These are phyloP conservation scores for Hirtodrosophila alboralis DNA, from an alignment of 2,888 invertebrate genomes.

Conservation along the genomic window DNA sequence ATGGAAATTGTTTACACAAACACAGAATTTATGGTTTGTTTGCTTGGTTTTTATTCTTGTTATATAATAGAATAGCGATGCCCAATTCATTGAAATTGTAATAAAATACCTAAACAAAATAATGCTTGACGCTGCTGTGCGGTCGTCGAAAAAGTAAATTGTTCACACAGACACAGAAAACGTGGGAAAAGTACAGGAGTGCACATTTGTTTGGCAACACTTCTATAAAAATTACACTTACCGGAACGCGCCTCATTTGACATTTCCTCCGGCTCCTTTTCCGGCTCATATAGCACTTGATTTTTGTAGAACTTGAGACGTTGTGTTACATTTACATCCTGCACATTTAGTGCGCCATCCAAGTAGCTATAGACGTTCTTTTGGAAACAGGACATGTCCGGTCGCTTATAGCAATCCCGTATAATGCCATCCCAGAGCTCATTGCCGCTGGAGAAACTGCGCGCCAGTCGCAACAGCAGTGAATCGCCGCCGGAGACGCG, in stretches of 20 bases:
- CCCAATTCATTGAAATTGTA: too few species aligned
- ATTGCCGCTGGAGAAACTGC: constrained; percentile 85
- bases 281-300: constrained; percentile 85
- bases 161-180: too few species aligned
- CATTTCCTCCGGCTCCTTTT: constrained; percentile 34
- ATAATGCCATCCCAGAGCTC: constrained; percentile 90
- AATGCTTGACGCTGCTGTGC: too few species aligned
- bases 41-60: too few species aligned
- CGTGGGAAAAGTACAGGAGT: too few species aligned
- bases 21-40: too few species aligned
- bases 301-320: constrained; percentile 88
- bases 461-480: constrained; percentile 70
- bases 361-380: constrained; percentile 91
- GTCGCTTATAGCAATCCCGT: constrained; percentile 88
- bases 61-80: too few species aligned
- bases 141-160: too few species aligned
- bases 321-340: constrained; percentile 88
- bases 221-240: constrained; percentile 48
- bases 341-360: constrained; percentile 87
- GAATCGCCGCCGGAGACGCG: constrained; percentile 63
- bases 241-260: constrained; percentile 52
- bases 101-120: too few species aligned
- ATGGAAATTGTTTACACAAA: too few species aligned
- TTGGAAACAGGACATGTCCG: constrained; percentile 90
- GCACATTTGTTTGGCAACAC: too few species aligned